A percentile compares a stretch with the other conserved stretches of the same genome.
phyloP scores from a whole-genome alignment of 2,113 vertebrate species.

The Bos javanicus region DNA sequence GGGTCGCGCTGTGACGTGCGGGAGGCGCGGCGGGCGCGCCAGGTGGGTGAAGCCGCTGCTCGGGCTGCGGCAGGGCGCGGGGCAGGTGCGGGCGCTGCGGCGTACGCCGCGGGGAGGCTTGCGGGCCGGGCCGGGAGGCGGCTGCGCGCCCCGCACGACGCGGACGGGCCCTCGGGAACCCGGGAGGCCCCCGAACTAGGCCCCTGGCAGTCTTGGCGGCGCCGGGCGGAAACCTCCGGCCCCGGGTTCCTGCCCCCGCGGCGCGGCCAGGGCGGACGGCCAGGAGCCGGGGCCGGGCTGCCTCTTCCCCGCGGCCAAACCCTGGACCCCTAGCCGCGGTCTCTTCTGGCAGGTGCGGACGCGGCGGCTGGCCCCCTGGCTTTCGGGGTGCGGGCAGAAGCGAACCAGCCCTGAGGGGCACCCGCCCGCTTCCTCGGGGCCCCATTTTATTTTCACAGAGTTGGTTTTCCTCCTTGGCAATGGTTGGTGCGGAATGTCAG shows the following conservation, averaged over 20 bases:
- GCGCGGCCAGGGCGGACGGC: background rate
- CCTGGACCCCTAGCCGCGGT: background rate
- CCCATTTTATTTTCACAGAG: background rate
- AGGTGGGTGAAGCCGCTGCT: constrained; percentile 45
- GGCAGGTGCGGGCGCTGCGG: constrained; percentile 49
- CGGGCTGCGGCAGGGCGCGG: background rate
- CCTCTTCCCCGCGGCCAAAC: background rate
- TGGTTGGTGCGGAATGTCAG: constrained; percentile 26
- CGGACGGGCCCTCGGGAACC: background rate
- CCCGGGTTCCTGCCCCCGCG: constrained; percentile 37
- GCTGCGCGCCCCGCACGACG: background rate
- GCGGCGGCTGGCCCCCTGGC: background rate
- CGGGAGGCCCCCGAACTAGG: background rate
- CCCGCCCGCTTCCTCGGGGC: background rate
- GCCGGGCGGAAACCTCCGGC: constrained; percentile 53
- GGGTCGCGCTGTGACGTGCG: constrained; percentile 41
- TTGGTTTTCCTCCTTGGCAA: background rate
- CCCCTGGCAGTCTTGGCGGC: constrained; percentile 23
- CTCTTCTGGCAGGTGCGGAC: constrained; percentile 45
- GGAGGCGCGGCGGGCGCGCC: constrained; percentile 44
- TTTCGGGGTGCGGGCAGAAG: background rate
- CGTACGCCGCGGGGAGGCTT: background rate
- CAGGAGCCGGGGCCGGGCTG: background rate
- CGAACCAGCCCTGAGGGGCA: background rate
- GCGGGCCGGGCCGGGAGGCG: background rate